Evolutionary conservation across 1,140 invertebrate genomes (phyloP).

Genomic region (Macrostomum lignano): DNA sequence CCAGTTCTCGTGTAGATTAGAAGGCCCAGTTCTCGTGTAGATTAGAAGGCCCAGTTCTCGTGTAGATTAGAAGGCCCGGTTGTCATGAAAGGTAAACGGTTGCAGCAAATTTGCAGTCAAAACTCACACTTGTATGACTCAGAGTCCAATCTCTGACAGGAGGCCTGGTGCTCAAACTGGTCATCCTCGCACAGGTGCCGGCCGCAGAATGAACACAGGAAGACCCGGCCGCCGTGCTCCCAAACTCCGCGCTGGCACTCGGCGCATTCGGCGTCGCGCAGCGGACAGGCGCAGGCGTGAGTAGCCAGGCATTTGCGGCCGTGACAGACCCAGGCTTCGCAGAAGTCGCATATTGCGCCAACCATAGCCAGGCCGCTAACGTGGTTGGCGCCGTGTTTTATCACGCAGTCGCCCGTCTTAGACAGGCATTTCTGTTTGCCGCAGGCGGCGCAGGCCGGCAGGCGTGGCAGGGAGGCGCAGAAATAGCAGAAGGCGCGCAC

Average conservation of each 20-base stretch:
- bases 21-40: too few relatives aligned
- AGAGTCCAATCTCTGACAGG: conserved; percentile 67
- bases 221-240: conserved; percentile 61
- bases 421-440: conserved; percentile 76
- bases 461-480: conserved; percentile 50
- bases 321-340: conserved; percentile 87
- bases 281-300: conserved; percentile 67
- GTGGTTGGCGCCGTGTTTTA: conserved; percentile 56
- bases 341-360: conserved; percentile 82
- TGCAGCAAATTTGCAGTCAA: too few relatives aligned
- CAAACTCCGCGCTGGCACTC: conserved; percentile 70
- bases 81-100: too few relatives aligned
- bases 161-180: conserved; percentile 91
- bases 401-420: conserved; percentile 69
- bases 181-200: conserved; percentile 80
- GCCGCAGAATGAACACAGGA: conserved; percentile 62
- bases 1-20: too few relatives aligned
- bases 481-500: conserved; percentile 83
- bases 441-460: conserved; percentile 66
- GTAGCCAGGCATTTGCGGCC: conserved; percentile 56
- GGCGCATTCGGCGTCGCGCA: conserved; percentile 53
- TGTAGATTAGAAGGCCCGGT: too few relatives aligned
- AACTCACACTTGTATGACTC: conserved; percentile 70
- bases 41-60: too few relatives aligned
- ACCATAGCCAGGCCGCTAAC: conserved; percentile 68